A percentile compares a stretch with the other conserved stretches of the same genome.
Evolutionary conservation across 2,797 vertebrate species (phyloP).

Genomic region (Sphaeramia orbicularis): DNA sequence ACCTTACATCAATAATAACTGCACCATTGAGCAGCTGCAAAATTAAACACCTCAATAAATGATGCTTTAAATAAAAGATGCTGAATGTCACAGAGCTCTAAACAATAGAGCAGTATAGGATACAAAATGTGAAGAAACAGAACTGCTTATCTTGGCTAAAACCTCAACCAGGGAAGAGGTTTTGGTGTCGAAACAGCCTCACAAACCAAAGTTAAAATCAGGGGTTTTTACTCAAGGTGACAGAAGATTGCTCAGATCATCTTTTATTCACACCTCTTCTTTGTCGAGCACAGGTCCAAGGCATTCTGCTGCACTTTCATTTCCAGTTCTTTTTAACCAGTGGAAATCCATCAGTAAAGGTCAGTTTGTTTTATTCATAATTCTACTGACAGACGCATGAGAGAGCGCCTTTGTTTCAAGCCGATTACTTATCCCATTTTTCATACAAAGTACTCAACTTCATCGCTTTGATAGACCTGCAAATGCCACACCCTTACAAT

Average conservation of each 20-base stretch:
- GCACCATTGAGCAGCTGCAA: background rate
- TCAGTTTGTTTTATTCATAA: constrained; percentile 51
- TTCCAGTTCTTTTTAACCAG: constrained; percentile 13
- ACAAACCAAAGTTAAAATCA: constrained; percentile 31
- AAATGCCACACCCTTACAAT: constrained; percentile 28
- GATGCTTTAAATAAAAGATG: constrained; percentile 11
- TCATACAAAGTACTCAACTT: constrained; percentile 22
- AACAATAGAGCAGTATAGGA: constrained; percentile 23
- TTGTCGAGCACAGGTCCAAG: background rate
- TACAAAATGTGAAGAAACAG: background rate
- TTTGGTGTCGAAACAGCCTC: constrained; percentile 5
- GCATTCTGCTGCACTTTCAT: constrained; percentile 16
- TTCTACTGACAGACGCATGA: background rate
- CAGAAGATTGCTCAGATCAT: constrained; percentile 19
- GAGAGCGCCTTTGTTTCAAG: constrained; percentile 4
- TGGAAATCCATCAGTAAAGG: constrained; percentile 30
- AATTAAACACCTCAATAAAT: background rate
- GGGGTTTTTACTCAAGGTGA: constrained; percentile 15
- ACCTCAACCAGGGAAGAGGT: constrained; percentile 7
- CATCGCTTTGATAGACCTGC: constrained; percentile 26
- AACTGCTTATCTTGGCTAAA: constrained; percentile 1
- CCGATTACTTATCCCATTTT: constrained; percentile 29
- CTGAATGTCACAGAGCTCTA: background rate
- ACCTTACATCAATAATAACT: background rate
- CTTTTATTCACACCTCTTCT: constrained; percentile 33